Conservation (phyloP, 2,113 vertebrate genomes). For the Epinephelus cyanopodus region DNA sequence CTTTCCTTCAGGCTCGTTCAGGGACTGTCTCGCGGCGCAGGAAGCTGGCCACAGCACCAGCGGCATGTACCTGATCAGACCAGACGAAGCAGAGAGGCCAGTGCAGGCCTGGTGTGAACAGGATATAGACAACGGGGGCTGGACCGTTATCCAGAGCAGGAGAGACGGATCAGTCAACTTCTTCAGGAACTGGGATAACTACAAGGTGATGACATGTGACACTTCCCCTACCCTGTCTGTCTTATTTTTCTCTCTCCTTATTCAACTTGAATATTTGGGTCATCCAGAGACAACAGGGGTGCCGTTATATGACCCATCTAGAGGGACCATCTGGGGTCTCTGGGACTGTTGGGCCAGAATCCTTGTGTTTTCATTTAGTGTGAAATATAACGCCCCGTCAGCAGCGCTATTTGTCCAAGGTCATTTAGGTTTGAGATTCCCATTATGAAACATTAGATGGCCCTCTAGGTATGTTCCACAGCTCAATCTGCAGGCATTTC, state of each 20-base stretch:
- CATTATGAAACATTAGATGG: conserved; percentile 74
- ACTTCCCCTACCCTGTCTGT: conserved; percentile 14
- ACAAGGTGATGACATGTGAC: conserved; percentile 90
- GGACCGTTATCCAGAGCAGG: conserved; percentile 96
- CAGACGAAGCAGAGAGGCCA: conserved; percentile 87
- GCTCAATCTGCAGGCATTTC: conserved; percentile 63
- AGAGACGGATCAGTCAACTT: conserved; percentile 97
- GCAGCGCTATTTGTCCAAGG: conserved; percentile 53
- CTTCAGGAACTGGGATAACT: conserved; percentile 98
- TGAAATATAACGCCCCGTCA: conserved; percentile 67
- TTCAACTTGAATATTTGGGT: conserved; percentile 21
- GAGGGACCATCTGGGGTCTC: conserved; percentile 51
- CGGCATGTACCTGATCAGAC: conserved; percentile 94
- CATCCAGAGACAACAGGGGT: conserved; percentile 53
- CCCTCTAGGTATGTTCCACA: conserved; percentile 70
- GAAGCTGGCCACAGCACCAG: conserved; percentile 91
- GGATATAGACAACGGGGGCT: conserved; percentile 94
- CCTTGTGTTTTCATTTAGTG: conserved; percentile 71
- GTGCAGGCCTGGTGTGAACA: conserved; percentile 97
- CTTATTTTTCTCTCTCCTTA: conserved; percentile 16
- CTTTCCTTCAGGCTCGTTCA: conserved; percentile 89
- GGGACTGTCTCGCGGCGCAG: conserved; percentile 93
- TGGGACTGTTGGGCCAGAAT: conserved; percentile 47
- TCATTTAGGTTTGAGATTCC: conserved; percentile 64
- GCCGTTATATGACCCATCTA: conserved; percentile 35